Base-by-base conservation (phyloP, 2,888 invertebrate species). In the Belgica antarctica region DNA sequence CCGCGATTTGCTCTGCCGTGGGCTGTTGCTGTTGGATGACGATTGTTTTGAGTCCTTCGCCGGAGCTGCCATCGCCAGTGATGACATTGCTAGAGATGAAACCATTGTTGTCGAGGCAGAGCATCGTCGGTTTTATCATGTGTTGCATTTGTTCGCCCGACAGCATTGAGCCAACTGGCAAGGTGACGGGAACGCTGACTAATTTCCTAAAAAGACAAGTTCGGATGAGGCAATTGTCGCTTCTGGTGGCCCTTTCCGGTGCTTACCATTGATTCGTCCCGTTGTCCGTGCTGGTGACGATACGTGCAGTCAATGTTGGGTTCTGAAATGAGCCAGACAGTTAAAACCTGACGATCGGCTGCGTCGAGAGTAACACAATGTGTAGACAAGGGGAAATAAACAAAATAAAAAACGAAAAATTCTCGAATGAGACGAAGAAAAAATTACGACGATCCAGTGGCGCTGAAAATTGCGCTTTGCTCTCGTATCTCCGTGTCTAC, bases 71-170 rank as follows among this genome's bases (percentile, higher is more conserved):
- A 22, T 70, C 70, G 8, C 70, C 70, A 12, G 61, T 27, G 27
- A 84, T 82, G 65, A 89, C 88, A 1, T 83, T 80, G 63, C 84
- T 82, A 57, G 91, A 89, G 75, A 91, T 85, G 77, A 90, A 92
- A 34, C 90, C 90, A 78, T 91, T 92, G 78, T 90, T 92, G 77
- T 92, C 92, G 72, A 92, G 90, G 77, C 92, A 92, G 77, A 92
- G 79, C 86, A 92, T 89, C n/a, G n/a, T n/a, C 74, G 90, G 90
- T 77, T 92, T 90, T 77, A 68, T 68, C 10, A 68, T 91, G 89
- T 91, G 88, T 75, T 90, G 89, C 76, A 92, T 79, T 77, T 92
- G 90, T 76, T 92, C 92, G 36, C 88, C 88, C 69, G 89, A 85
- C 77, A 92, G 89, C 76, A 92, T 86, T 22, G 90, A 89, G 66